A percentile compares a stretch with the other conserved stretches of the same genome.
phyloP scores from a whole-genome alignment of 2,888 invertebrate species.

The Spatulosminthurus flaviceps region DNA sequence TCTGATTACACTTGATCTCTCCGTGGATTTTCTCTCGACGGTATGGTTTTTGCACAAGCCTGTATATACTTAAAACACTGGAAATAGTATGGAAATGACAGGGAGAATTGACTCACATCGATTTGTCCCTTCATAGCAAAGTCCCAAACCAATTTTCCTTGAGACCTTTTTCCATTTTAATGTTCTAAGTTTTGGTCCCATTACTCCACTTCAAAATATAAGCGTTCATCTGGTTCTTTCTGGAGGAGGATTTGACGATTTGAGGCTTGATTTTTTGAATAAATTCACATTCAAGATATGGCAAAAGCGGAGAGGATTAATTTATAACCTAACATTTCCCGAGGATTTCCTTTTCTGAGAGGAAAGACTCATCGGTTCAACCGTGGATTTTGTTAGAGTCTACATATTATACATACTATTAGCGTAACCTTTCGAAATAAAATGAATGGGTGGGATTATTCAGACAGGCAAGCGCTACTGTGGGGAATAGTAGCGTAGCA shows the following conservation, averaged over 20 bases:
- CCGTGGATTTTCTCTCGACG: neutral
- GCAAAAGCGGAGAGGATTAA: neutral
- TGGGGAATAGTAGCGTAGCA: neutral
- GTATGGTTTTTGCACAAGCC: neutral
- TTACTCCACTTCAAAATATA: too few relatives aligned
- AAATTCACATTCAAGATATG: neutral
- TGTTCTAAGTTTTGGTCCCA: too few relatives aligned
- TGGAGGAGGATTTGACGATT: neutral
- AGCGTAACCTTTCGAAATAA: conserved; percentile 13
- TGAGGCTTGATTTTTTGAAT: neutral
- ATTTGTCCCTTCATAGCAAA: neutral
- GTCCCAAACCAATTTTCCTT: neutral
- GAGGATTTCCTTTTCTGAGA: conserved; percentile 18
- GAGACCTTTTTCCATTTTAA: too few relatives aligned
- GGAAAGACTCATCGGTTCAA: neutral
- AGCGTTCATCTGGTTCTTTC: too few relatives aligned
- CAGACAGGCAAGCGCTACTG: too few relatives aligned
- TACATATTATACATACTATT: too few relatives aligned
- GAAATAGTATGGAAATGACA: neutral
- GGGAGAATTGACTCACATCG: neutral
- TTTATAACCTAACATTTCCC: conserved; percentile 5
- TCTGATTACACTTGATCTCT: conserved; percentile 6
- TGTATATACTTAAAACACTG: neutral
- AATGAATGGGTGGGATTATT: conserved; percentile 4
- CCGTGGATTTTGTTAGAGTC: neutral